Base-by-base conservation (phyloP, 2,888 invertebrate genomes). In the Seira musarum region DNA sequence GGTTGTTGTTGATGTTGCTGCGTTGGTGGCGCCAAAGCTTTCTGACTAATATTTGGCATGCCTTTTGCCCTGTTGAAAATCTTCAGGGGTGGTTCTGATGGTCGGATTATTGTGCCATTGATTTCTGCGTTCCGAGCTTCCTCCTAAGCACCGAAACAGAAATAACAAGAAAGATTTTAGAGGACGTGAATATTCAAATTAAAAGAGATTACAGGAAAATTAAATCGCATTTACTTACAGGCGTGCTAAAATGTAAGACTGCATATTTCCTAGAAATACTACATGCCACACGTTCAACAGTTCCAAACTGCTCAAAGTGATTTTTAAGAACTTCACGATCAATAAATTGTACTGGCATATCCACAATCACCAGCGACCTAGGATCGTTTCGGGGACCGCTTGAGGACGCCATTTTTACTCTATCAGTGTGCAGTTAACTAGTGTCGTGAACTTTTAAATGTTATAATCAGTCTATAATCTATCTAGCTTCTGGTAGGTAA, bases 241-340 rank as follows among this genome's bases (percentile, higher is more conserved):
- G 91, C 49, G 90, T 91, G 57, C 91, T 91, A 89, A 94, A 96
- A 87, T 93, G 93, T 8, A 95, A 91, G 0, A 92, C 91, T 83
- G 94, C 94, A 84, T 91, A 91, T 77, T 91, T 90, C 68, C 92
- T 92, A 78, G 91, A 92, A 0, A 92, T 92, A 68, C 92, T 91
- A 70, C 94, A 89, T 49, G 91, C 91, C 68, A 95, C 92, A 82
- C 92, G 91, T 15, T 91, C 91, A 1, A 95, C 91, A 57, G 90
- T 91, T 0, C 96, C 96, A 90, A 93, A 96, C 87, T 92, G 92
- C 21, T 91, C 83, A 84, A 90, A 90, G 83, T 90, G 89, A 10
- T 84, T 84, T 1, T 85, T 83, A 8, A 90, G 84, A 17, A 84
- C 66, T 1, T 82, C 73, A 6, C 84, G 84, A 69, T 88, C 88